These are phyloP conservation scores for Argya squamiceps DNA, from an alignment of 2,797 vertebrate species.

Conservation along the genomic window DNA sequence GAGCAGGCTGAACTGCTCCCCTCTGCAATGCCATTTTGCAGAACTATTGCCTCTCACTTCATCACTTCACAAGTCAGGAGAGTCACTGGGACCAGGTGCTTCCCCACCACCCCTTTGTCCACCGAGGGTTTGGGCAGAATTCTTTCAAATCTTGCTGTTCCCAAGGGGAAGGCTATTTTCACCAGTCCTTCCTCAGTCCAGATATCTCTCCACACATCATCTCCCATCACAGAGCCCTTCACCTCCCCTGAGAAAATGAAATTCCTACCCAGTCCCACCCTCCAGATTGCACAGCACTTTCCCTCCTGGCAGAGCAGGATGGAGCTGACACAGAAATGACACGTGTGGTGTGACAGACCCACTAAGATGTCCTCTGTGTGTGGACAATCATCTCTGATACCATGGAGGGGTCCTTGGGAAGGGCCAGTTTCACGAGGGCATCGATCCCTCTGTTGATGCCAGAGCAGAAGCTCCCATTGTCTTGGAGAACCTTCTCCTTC, in stretches of 20 bases:
- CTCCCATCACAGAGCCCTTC: background rate
- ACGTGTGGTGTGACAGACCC: background rate
- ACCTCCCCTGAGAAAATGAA: background rate
- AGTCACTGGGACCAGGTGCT: background rate
- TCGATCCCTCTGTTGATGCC: rapidly evolving
- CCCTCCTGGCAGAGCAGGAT: background rate
- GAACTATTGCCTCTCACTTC: background rate
- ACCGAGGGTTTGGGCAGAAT: background rate
- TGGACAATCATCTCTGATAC: background rate
- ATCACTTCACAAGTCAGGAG: background rate
- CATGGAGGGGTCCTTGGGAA: background rate
- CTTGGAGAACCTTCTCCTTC: background rate
- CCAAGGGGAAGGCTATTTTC: background rate
- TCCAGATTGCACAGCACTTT: rapidly evolving
- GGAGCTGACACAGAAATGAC: background rate
- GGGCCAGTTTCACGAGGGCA: background rate
- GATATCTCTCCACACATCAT: background rate
- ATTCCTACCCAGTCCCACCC: background rate
- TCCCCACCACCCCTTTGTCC: background rate
- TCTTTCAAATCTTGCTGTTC: background rate
- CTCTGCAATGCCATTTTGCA: background rate
- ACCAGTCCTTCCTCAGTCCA: background rate
- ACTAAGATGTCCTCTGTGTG: background rate
- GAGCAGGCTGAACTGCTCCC: background rate
- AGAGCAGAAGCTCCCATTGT: background rate